Evolutionary conservation across 2,113 vertebrate species (phyloP).

Genomic region (Sinocyclocheilus rhinocerous): DNA sequence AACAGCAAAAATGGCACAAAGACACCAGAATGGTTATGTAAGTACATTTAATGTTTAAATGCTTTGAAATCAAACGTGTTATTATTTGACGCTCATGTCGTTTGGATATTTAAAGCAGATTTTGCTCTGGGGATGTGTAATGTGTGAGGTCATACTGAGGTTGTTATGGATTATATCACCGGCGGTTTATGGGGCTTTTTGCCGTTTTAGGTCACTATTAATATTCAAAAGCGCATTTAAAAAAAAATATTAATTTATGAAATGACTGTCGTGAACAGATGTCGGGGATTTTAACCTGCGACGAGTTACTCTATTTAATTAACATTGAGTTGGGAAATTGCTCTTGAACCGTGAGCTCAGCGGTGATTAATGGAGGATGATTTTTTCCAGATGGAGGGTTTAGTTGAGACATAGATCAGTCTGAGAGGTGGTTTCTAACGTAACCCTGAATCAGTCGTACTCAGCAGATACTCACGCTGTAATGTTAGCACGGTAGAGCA

Average conservation of each 20-base stretch:
- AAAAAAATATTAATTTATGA: neutral
- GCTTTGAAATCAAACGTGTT: neutral
- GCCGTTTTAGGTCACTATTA: slow-evolving; percentile 19
- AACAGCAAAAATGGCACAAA: neutral
- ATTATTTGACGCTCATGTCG: neutral
- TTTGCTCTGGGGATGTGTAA: neutral
- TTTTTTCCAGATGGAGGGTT: slow-evolving; percentile 49
- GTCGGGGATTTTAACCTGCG: slow-evolving; percentile 25
- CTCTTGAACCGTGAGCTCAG: slow-evolving; percentile 41
- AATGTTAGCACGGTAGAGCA: neutral
- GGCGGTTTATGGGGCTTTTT: neutral
- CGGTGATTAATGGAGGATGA: slow-evolving; percentile 46
- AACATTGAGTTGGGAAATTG: slow-evolving; percentile 51
- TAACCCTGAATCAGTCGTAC: slow-evolving; percentile 53
- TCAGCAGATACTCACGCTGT: slow-evolving; percentile 58
- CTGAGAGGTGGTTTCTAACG: slow-evolving; percentile 52
- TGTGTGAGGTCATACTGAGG: slow-evolving; percentile 17
- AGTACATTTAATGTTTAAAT: neutral
- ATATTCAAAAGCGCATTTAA: neutral
- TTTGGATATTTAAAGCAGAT: slow-evolving; percentile 5
- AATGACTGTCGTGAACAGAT: slow-evolving; percentile 29
- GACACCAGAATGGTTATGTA: neutral
- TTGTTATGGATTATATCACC: slow-evolving; percentile 26
- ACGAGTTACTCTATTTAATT: slow-evolving; percentile 48
- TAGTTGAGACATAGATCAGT: slow-evolving; percentile 57